Conservation (phyloP, 2,797 vertebrate genomes). For the Pterois miles region DNA sequence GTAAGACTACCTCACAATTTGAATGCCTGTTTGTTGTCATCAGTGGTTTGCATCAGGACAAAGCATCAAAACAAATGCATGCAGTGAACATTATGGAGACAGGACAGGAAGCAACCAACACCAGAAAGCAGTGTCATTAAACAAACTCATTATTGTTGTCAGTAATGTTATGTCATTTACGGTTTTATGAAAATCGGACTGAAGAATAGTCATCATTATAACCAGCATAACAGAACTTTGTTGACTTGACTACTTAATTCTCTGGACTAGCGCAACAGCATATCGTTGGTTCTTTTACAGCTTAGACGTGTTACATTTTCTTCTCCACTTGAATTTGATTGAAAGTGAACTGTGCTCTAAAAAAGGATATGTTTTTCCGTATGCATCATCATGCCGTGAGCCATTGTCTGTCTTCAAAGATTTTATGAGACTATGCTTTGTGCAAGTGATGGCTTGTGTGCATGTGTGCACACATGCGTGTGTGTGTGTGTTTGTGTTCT, state of each 20-base stretch:
- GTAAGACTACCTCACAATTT: background rate
- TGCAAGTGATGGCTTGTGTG: slow-evolving; percentile 28
- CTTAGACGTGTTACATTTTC: background rate
- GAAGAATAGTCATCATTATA: background rate
- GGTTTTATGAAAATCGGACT: background rate
- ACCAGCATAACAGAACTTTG: background rate
- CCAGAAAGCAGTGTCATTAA: background rate
- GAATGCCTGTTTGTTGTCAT: background rate
- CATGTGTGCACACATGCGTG: slow-evolving; percentile 11
- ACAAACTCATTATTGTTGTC: too few relatives aligned
- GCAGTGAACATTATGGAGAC: background rate
- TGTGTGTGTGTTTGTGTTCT: background rate
- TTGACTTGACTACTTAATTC: background rate
- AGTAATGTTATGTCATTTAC: too few relatives aligned
- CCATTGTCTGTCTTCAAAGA: slow-evolving; percentile 7
- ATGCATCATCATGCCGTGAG: slow-evolving; percentile 23
- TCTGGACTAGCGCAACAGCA: background rate
- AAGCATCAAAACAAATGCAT: background rate
- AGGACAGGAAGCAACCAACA: background rate
- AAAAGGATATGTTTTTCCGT: slow-evolving; percentile 7
- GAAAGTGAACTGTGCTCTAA: background rate
- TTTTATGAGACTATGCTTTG: slow-evolving; percentile 5
- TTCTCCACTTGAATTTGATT: slow-evolving; percentile 3
- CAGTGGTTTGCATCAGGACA: background rate
- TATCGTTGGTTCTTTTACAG: background rate